Conservation (phyloP, 2,797 vertebrate genomes). For the Pitangus sulphuratus region DNA sequence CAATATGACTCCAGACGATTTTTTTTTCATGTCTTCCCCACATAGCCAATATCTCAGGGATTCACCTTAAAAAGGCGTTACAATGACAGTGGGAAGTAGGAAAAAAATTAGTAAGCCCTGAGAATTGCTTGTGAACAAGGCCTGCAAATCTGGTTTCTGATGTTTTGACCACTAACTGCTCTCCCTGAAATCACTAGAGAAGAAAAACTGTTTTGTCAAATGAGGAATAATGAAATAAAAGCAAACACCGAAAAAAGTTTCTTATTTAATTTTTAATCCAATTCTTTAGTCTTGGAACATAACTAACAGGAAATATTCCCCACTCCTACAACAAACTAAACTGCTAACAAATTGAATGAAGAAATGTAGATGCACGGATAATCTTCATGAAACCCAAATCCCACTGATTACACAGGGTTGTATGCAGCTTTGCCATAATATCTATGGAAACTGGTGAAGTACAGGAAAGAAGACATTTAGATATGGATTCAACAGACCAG, state of each 20-base stretch:
- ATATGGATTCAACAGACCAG: not conserved
- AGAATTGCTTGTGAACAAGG: not conserved
- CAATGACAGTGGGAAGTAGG: not conserved
- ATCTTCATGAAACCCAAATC: not conserved
- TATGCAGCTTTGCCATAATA: not conserved
- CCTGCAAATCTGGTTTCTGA: not conserved
- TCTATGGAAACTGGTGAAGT: not conserved
- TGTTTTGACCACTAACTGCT: not conserved
- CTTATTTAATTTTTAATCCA: not conserved
- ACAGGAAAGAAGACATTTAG: not conserved
- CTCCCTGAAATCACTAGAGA: not conserved
- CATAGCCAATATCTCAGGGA: not conserved
- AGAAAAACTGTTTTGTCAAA: not conserved
- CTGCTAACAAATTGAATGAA: not conserved
- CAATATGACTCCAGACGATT: not conserved
- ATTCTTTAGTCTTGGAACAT: not conserved
- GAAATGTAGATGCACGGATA: not conserved
- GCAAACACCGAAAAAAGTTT: not conserved
- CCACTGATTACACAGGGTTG: not conserved
- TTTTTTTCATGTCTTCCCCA: not conserved
- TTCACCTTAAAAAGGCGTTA: not conserved
- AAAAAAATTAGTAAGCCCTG: not conserved
- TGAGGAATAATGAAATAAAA: not conserved
- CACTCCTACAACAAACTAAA: not conserved
- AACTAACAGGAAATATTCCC: not conserved